Base-by-base conservation (phyloP, 1,140 invertebrate species). In the Chymomyza costata region DNA sequence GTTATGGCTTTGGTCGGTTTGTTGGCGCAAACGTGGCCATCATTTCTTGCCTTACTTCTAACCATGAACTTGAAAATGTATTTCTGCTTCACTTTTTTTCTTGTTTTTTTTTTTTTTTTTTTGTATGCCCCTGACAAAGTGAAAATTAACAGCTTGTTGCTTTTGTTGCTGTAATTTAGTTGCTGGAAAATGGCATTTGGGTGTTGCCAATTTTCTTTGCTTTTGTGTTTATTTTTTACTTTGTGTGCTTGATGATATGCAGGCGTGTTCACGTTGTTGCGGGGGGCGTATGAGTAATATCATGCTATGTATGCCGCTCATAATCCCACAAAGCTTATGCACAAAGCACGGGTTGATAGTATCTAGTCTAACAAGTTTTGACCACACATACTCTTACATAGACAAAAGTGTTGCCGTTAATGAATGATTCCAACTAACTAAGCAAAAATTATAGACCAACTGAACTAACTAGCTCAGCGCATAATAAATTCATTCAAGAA, bases 41-140 rank as follows among this genome's bases (percentile, higher is more conserved):
- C 44, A 18, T 31, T 18, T 37, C 13, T 21, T 32, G 32, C 18
- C 44, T 30, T 31, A 53, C 64, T 74, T 44, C 46, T 73, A 61
- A 73, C 73, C 73, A 45, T 80, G 73, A 80, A 80, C 73, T 80
- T 80, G 73, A 78, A 78, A 78, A 67, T 57, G 58, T 44, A 56
- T n/a, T n/a, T 62, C 46, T 40, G 21, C 21, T 62, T 61, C 52
- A 63, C 51, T 14, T 32, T 13, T 56, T 49, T 13, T 15, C 37
- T 49, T 48, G 25, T 34, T 58, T 62, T 62, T 52, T 45, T 43
- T 59, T 51, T 19, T n/a, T n/a, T n/a, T n/a, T n/a, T n/a, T n/a
- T n/a, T n/a, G n/a, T n/a, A n/a, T n/a, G n/a, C n/a, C n/a, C n/a
- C 67, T 44, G 52, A 71, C 63, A 65, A 78, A 80, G 73, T 80